Conservation (phyloP, 2,797 vertebrate genomes). For the Bradypodion ventrale region DNA sequence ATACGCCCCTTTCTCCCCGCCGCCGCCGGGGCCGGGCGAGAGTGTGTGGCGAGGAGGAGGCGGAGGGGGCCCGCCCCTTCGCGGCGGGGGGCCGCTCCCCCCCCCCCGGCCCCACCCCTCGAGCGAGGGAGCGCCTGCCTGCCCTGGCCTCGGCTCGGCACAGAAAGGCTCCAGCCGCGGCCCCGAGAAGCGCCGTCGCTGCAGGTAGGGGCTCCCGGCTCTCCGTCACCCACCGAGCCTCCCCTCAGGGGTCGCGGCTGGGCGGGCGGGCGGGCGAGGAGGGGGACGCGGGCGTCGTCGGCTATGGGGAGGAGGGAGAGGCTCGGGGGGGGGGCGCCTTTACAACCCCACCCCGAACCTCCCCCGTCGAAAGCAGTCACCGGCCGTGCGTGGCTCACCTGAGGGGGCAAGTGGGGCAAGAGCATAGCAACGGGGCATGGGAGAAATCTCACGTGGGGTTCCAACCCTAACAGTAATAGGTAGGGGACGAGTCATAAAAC, state of each 20-base stretch:
- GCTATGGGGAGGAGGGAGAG: no score
- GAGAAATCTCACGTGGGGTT: background rate
- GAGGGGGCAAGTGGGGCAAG: background rate
- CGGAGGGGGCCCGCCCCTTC: conserved; percentile 9
- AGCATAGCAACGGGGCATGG: background rate
- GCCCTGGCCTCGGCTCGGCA: background rate
- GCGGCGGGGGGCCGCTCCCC: background rate
- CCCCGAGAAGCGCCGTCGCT: background rate
- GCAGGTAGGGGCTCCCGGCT: background rate
- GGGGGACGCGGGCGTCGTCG: no score
- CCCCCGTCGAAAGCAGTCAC: no score
- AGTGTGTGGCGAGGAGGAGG: no score
- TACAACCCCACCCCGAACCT: no score
- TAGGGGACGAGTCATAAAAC: background rate
- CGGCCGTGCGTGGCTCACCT: background rate
- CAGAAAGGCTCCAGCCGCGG: background rate
- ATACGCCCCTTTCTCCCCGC: no score
- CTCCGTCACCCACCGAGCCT: background rate
- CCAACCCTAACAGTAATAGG: background rate
- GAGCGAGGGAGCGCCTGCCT: background rate
- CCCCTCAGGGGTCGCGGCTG: background rate
- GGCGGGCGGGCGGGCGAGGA: no score
- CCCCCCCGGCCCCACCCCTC: background rate
- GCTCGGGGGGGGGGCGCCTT: no score
- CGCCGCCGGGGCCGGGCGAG: background rate